A percentile compares a stretch with the other conserved stretches of the same genome.
phyloP scores from a whole-genome alignment of 2,888 invertebrate species.

The Alcis repandata region DNA sequence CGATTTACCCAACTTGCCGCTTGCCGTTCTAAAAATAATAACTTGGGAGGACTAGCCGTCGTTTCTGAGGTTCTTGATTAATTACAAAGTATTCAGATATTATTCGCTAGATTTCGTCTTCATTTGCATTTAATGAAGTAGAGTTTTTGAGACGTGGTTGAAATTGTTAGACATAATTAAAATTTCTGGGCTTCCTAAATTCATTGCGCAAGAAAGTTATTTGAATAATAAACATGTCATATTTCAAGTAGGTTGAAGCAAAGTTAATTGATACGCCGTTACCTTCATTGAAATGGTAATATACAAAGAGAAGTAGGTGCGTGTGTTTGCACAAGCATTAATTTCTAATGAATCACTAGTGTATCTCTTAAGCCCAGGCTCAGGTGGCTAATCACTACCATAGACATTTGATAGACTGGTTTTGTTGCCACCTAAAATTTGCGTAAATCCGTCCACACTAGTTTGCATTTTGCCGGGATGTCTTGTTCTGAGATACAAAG shows the following conservation, averaged over 20 bases:
- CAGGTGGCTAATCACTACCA: constrained; percentile 9
- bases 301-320: constrained; percentile 1
- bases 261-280: background rate
- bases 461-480: background rate
- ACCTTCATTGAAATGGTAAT: background rate
- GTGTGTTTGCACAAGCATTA: constrained; percentile 5
- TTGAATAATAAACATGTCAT: constrained; percentile 1
- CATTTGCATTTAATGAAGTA: background rate
- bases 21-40: constrained; percentile 35
- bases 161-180: constrained; percentile 6
- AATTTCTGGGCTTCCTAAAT: constrained; percentile 13
- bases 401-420: constrained; percentile 14
- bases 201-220: constrained; percentile 6
- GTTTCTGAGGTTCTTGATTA: constrained; percentile 21
- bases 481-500: constrained; percentile 4
- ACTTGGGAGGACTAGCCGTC: constrained; percentile 19
- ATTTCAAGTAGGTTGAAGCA: constrained; percentile 1
- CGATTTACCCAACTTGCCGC: constrained; percentile 11
- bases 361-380: too few relatives aligned
- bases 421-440: constrained; percentile 10
- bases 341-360: constrained; percentile 5
- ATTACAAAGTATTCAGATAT: background rate
- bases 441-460: constrained; percentile 12
- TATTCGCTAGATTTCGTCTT: background rate
- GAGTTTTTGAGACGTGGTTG: too few relatives aligned